Conservation (phyloP, 2,113 vertebrate genomes). For the Nothoprocta pentlandii region DNA sequence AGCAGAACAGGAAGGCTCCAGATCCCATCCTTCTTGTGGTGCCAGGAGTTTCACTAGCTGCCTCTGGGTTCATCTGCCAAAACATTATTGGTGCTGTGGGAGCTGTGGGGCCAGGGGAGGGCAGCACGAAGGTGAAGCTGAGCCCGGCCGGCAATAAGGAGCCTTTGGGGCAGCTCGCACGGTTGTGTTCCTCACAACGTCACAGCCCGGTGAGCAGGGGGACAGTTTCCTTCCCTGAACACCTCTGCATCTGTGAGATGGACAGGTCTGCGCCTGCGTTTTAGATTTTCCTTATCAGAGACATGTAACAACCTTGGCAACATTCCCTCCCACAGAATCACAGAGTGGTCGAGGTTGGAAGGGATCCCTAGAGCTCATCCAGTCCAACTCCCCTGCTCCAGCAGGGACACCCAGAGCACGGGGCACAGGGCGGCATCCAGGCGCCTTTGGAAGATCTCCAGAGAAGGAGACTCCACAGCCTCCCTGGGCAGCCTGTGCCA, state of each 20-base stretch:
- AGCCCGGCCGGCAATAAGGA: neutral
- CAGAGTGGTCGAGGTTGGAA: no score
- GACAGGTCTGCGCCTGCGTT: neutral
- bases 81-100: neutral
- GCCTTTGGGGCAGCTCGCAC: neutral
- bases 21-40: neutral
- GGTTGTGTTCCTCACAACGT: neutral
- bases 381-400: no score
- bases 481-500: no score
- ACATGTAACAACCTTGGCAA: neutral
- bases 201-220: accelerated
- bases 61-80: neutral
- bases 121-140: neutral
- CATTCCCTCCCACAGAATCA: neutral
- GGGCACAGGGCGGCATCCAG: no score
- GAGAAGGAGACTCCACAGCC: no score
- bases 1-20: neutral
- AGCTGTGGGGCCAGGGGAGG: neutral
- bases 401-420: no score
- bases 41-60: neutral
- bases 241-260: accelerated
- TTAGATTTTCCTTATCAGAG: neutral
- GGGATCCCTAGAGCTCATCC: no score
- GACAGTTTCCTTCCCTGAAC: neutral
- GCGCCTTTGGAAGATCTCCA: no score